Evolutionary conservation across 2,888 invertebrate genomes (phyloP).

Genomic region (Plagodis pulveraria): DNA sequence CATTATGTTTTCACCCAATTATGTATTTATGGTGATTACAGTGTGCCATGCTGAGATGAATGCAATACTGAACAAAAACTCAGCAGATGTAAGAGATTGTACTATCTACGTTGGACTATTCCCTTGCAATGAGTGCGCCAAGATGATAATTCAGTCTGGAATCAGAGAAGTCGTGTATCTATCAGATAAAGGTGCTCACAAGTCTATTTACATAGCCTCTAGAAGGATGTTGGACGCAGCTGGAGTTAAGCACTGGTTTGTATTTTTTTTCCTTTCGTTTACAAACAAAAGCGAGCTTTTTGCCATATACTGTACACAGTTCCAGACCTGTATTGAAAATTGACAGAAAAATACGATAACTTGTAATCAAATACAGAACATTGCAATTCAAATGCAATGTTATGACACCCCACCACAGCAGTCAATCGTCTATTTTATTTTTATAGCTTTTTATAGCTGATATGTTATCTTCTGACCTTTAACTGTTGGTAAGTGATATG

Average conservation of each 20-base stretch:
- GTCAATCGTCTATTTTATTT: too few species aligned
- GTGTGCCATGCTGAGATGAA: conserved; percentile 99
- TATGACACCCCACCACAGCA: too few species aligned
- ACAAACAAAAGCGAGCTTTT: neutral
- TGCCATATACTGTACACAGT: too few species aligned
- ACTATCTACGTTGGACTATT: conserved; percentile 95
- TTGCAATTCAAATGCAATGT: too few species aligned
- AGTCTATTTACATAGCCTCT: conserved; percentile 89
- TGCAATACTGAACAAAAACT: conserved; percentile 96
- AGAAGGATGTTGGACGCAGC: conserved; percentile 93
- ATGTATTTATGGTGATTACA: conserved; percentile 65
- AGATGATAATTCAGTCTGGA: conserved; percentile 97
- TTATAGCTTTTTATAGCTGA: too few species aligned
- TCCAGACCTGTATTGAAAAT: too few species aligned
- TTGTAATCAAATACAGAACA: too few species aligned
- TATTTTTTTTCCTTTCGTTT: conserved; percentile 13
- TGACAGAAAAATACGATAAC: too few species aligned
- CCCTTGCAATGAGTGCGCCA: conserved; percentile 99
- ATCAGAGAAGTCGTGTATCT: conserved; percentile 92
- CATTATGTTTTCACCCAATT: neutral
- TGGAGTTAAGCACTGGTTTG: conserved; percentile 88
- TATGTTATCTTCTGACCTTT: too few species aligned
- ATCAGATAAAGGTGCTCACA: conserved; percentile 92
- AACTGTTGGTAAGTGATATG: too few species aligned
- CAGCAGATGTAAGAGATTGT: conserved; percentile 90